Percentiles rank a stretch among this genome's conserved stretches.
These are phyloP conservation scores for Peromyscus attwateri DNA, from an alignment of 2,797 vertebrate genomes.

Conservation along the genomic window DNA sequence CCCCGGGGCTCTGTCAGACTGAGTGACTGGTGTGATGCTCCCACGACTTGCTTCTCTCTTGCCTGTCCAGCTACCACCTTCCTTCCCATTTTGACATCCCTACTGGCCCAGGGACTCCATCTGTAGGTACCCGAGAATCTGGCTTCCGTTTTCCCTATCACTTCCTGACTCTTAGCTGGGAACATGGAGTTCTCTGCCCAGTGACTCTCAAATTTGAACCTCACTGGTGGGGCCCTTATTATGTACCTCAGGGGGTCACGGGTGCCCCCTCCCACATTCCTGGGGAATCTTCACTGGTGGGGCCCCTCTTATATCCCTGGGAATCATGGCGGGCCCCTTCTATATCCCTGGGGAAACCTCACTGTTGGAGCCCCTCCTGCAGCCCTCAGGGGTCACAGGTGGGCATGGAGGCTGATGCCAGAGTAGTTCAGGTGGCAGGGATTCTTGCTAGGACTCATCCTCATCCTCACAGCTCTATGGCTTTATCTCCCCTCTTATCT, in stretches of 20 bases:
- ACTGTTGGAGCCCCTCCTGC: background rate
- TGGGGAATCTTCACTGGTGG: background rate
- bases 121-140: background rate
- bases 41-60: background rate
- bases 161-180: background rate
- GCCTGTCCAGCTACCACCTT: fast-evolving
- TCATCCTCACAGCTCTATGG: fast-evolving
- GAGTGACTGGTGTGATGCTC: fast-evolving
- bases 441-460: fast-evolving
- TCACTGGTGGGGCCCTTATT: background rate
- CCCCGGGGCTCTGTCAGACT: background rate
- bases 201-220: background rate
- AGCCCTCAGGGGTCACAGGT: background rate
- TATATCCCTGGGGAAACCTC: background rate
- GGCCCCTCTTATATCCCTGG: fast-evolving
- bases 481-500: background rate
- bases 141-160: fast-evolving
- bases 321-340: background rate
- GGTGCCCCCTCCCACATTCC: background rate
- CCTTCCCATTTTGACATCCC: background rate
- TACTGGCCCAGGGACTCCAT: fast-evolving
- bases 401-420: fast-evolving
- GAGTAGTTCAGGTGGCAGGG: background rate
- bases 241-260: fast-evolving
- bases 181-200: fast-evolving